Evolutionary conservation across 1,140 invertebrate species (phyloP).

Genomic region (Nautilus pompilius): DNA sequence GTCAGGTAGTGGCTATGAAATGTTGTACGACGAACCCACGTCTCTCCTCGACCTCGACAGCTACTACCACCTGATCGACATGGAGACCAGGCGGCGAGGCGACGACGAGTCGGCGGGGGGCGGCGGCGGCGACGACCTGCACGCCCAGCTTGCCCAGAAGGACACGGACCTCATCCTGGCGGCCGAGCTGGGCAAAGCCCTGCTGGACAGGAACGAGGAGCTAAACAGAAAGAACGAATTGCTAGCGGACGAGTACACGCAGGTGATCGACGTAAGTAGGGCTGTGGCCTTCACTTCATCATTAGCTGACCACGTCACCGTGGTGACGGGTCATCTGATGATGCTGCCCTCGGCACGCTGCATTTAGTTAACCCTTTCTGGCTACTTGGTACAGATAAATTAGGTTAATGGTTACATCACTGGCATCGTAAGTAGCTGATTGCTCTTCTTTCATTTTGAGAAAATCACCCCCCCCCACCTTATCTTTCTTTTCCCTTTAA

Average conservation of each 20-base stretch:
- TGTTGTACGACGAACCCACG: background rate
- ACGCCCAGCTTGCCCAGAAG: constrained; percentile 82
- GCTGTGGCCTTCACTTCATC: too few species aligned
- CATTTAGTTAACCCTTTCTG: too few species aligned
- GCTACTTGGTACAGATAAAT: too few species aligned
- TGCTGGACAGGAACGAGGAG: constrained; percentile 92
- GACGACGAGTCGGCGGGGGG: constrained; percentile 1
- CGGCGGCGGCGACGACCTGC: constrained; percentile 66
- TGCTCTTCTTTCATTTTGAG: too few species aligned
- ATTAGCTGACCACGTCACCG: too few species aligned
- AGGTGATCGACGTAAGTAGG: constrained; percentile 85
- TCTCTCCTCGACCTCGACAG: background rate
- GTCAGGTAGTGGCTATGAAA: background rate
- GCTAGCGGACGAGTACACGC: constrained; percentile 82
- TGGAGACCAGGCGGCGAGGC: background rate
- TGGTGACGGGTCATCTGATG: too few species aligned
- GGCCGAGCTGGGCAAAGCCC: constrained; percentile 89
- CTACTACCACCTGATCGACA: background rate
- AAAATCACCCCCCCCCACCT: too few species aligned
- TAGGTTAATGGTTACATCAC: too few species aligned
- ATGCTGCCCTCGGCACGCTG: too few species aligned
- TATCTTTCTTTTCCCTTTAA: too few species aligned
- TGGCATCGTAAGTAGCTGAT: too few species aligned
- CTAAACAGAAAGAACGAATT: constrained; percentile 75
- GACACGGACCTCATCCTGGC: constrained; percentile 89